phyloP scores from a whole-genome alignment of 1,140 invertebrate genomes.

The Chrysoperla carnea region DNA sequence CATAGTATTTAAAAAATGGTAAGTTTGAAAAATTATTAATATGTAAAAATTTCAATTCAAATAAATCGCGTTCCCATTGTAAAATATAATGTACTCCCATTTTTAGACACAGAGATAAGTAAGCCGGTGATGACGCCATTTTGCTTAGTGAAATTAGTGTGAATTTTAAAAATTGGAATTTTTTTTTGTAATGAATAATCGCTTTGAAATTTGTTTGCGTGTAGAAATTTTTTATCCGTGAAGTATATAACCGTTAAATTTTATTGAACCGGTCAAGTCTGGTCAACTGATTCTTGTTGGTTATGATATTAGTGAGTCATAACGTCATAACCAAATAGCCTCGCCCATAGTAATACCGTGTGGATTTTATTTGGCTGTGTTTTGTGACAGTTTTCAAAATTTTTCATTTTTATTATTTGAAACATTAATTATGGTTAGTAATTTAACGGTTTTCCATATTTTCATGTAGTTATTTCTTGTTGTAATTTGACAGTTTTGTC shows the following conservation, averaged over 20 bases:
- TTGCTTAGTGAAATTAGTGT: background rate
- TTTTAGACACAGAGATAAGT: background rate
- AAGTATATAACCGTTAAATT: background rate
- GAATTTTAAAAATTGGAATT: background rate
- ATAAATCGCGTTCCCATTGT: background rate
- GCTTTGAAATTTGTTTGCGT: background rate
- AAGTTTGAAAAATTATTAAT: background rate
- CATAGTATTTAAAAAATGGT: background rate
- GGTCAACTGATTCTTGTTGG: slow-evolving; percentile 12
- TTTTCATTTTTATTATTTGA: no score
- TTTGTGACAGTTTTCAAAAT: no score
- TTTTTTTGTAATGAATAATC: background rate
- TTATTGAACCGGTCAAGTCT: background rate
- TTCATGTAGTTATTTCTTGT: no score
- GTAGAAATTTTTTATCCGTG: background rate
- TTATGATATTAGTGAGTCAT: slow-evolving; percentile 26
- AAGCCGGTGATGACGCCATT: background rate
- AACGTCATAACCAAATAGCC: slow-evolving; percentile 23
- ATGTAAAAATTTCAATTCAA: background rate
- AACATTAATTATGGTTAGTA: no score
- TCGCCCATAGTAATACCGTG: slow-evolving; percentile 15
- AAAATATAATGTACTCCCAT: background rate
- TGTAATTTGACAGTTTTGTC: no score
- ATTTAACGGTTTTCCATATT: no score
- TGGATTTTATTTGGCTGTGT: slow-evolving; percentile 19